phyloP scores from a whole-genome alignment of 2,888 invertebrate species.

The Acanthosepion esculentum region DNA sequence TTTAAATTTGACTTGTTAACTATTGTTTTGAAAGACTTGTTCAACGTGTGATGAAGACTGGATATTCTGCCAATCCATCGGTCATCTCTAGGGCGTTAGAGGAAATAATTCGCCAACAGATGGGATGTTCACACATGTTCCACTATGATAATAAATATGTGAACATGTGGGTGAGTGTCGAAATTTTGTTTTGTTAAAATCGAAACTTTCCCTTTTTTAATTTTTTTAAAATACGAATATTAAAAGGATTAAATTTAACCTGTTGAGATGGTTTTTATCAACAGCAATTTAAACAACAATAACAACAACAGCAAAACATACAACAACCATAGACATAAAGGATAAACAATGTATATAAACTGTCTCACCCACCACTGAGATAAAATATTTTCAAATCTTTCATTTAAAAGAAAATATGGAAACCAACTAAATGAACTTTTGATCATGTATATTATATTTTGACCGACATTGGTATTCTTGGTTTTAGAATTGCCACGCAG shows the following conservation, averaged over 20 bases:
- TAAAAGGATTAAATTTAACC: not conserved
- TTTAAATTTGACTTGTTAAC: not conserved
- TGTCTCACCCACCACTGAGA: not conserved
- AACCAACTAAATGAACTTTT: not conserved
- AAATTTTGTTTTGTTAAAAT: not conserved
- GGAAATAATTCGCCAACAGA: not conserved
- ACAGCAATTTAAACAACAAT: conserved; percentile 19
- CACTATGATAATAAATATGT: not conserved
- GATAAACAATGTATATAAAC: not conserved
- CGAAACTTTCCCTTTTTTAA: not conserved
- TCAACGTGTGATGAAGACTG: not conserved
- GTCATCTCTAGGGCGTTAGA: not conserved
- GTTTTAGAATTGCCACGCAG: not conserved
- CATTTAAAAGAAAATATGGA: not conserved
- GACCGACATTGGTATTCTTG: not conserved
- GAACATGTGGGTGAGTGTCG: not conserved
- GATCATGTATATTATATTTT: not conserved
- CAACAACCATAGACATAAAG: not conserved
- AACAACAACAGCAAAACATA: not conserved
- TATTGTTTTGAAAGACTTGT: not conserved
- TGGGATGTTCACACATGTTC: not conserved
- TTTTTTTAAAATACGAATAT: not conserved
- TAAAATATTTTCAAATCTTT: not conserved
- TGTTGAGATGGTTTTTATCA: not conserved
- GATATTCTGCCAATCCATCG: not conserved